phyloP scores from a whole-genome alignment of 2,888 invertebrate genomes.

The Epirrhoe tristata region DNA sequence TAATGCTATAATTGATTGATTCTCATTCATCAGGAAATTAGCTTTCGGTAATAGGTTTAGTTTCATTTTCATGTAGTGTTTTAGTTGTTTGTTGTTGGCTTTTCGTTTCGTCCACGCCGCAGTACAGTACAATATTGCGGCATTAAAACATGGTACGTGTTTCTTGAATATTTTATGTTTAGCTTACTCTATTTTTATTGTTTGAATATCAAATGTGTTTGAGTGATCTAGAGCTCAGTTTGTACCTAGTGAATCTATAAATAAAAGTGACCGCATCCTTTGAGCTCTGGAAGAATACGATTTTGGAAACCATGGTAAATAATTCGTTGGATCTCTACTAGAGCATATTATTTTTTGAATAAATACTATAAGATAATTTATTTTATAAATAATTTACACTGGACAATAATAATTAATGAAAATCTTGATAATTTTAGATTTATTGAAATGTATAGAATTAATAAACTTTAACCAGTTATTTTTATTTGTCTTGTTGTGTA shows the following conservation, averaged over 20 bases:
- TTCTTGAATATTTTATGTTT: conserved; percentile 36
- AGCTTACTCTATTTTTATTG: conserved; percentile 24
- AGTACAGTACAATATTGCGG: conserved; percentile 43
- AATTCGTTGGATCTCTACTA: neutral
- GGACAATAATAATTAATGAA: too few relatives aligned
- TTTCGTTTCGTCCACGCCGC: conserved; percentile 43
- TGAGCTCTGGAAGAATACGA: conserved; percentile 18
- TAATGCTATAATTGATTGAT: conserved; percentile 40
- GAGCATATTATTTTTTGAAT: neutral
- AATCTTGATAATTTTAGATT: too few relatives aligned
- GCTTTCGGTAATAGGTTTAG: conserved; percentile 54
- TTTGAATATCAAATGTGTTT: neutral
- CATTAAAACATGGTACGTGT: conserved; percentile 65
- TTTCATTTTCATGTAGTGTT: conserved; percentile 52
- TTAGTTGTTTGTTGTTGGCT: conserved; percentile 62
- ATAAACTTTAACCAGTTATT: too few relatives aligned
- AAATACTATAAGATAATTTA: neutral
- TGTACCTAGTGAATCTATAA: conserved; percentile 54
- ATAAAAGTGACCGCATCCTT: conserved; percentile 63
- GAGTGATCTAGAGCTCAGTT: conserved; percentile 26
- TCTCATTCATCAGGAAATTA: conserved; percentile 46
- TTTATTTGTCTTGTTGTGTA: too few relatives aligned
- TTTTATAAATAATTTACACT: too few relatives aligned
- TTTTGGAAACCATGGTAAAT: conserved; percentile 19
- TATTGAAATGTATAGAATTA: too few relatives aligned